These are phyloP conservation scores for Euborellia annulipes DNA, from an alignment of 1,140 invertebrate species.

Conservation along the genomic window DNA sequence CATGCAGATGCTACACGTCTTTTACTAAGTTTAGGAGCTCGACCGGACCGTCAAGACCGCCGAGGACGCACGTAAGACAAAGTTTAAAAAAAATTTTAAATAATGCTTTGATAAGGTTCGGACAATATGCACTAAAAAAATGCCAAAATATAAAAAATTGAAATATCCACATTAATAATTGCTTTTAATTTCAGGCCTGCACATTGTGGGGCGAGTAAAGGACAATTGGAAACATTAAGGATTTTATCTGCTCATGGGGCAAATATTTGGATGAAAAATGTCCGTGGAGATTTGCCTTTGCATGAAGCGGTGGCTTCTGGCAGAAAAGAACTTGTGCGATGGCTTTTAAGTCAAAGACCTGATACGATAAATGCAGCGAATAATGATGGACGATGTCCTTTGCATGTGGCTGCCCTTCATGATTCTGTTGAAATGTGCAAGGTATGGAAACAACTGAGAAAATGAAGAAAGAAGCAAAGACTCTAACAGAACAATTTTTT, in stretches of 20 bases:
- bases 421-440: conserved; percentile 92
- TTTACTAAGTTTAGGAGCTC: conserved; percentile 71
- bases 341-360: conserved; percentile 67
- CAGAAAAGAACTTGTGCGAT: conserved; percentile 67
- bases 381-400: conserved; percentile 76
- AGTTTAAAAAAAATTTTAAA: no score
- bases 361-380: conserved; percentile 78
- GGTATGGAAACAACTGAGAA: no score
- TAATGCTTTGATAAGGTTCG: no score
- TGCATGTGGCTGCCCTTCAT: conserved; percentile 88
- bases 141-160: no score
- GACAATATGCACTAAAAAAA: no score
- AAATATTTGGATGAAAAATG: conserved; percentile 84
- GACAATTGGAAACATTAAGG: conserved; percentile 72
- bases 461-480: no score
- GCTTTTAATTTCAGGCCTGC: conserved; percentile 35
- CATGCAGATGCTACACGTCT: conserved; percentile 87
- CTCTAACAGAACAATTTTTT: background rate
- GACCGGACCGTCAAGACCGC: conserved; percentile 80
- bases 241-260: conserved; percentile 62
- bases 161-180: no score
- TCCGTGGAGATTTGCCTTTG: conserved; percentile 75
- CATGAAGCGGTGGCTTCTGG: conserved; percentile 92
- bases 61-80: conserved; percentile 67
- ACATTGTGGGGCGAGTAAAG: conserved; percentile 88